These are phyloP conservation scores for Pseudopipra pipra DNA, from an alignment of 2,113 vertebrate species.

Conservation along the genomic window DNA sequence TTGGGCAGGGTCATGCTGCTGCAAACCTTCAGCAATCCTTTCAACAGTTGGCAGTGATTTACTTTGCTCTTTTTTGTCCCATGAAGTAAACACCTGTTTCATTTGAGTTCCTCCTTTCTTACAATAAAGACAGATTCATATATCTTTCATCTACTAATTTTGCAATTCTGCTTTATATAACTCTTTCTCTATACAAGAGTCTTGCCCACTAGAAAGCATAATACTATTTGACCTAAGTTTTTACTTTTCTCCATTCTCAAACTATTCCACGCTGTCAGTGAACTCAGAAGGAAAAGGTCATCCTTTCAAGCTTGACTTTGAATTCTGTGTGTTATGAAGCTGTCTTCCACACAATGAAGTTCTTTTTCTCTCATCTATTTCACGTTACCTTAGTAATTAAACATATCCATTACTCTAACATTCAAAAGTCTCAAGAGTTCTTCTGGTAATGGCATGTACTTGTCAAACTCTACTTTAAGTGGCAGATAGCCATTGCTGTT, in stretches of 20 bases:
- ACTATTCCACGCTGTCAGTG: background rate
- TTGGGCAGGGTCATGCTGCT: background rate
- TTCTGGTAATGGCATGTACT: background rate
- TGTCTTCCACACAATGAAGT: background rate
- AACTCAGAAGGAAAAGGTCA: slow-evolving; percentile 6
- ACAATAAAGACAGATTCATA: background rate
- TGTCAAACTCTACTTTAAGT: background rate
- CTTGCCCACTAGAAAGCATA: background rate
- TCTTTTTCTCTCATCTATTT: background rate
- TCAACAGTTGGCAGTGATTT: background rate
- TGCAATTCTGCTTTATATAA: background rate
- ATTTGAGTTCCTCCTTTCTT: background rate
- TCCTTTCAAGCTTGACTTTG: slow-evolving; percentile 5
- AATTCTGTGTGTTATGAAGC: slow-evolving; percentile 8
- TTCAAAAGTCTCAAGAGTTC: slow-evolving; percentile 4
- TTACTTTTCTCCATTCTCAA: slow-evolving; percentile 12
- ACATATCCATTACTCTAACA: background rate
- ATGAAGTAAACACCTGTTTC: background rate
- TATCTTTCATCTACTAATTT: background rate
- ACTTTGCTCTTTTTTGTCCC: background rate
- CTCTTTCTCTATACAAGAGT: background rate
- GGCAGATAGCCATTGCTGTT: background rate
- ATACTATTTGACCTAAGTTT: background rate
- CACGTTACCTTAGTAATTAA: slow-evolving; percentile 6
- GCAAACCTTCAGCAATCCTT: background rate